Evolutionary conservation across 2,113 vertebrate genomes (phyloP).

Genomic region (Chaetops frenatus): DNA sequence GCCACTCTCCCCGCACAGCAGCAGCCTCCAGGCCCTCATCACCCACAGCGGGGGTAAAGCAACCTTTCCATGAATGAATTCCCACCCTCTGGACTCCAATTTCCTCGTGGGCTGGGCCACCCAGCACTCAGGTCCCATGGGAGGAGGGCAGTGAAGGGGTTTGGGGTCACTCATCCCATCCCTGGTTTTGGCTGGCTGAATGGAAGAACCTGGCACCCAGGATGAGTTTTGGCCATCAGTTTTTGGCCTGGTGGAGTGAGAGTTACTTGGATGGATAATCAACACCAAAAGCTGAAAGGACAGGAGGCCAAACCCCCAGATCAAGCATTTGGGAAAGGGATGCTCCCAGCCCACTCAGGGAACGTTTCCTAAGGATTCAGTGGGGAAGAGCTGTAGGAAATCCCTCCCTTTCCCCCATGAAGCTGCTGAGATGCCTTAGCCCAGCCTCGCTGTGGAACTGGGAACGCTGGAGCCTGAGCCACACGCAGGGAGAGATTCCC

Average conservation of each 20-base stretch:
- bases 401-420: background rate
- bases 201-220: background rate
- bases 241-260: background rate
- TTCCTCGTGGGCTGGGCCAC: fast-evolving
- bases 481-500: background rate
- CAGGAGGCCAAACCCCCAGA: background rate
- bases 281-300: background rate
- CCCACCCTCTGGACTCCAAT: background rate
- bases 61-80: fast-evolving
- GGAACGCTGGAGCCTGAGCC: background rate
- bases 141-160: fast-evolving
- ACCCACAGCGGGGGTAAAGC: no score
- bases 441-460: background rate
- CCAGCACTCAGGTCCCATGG: fast-evolving
- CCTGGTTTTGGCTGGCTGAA: background rate
- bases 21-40: background rate
- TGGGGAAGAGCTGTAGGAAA: background rate
- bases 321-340: background rate
- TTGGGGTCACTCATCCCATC: fast-evolving
- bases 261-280: fast-evolving
- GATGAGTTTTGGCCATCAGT: background rate
- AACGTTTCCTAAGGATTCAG: fast-evolving
- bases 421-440: background rate
- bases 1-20: background rate
- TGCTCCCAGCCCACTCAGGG: fast-evolving